phyloP scores from a whole-genome alignment of 2,888 invertebrate genomes.

The Thyatira batis region DNA sequence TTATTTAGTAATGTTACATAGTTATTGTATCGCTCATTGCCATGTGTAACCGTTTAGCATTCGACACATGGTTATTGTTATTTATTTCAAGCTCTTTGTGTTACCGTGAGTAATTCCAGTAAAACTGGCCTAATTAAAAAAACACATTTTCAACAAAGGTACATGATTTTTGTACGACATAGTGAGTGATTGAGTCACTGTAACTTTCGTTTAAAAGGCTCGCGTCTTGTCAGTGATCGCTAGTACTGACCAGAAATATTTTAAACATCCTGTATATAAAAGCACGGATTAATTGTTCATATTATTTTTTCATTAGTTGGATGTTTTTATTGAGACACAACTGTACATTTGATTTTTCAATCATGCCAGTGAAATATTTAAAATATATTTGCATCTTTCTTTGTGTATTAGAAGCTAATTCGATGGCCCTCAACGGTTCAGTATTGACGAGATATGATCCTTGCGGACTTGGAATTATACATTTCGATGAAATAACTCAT shows the following conservation, averaged over 20 bases:
- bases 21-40: background rate
- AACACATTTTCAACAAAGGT: conserved; percentile 36
- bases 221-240: conserved; percentile 24
- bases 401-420: conserved; percentile 32
- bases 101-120: conserved; percentile 46
- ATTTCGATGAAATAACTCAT: conserved; percentile 58
- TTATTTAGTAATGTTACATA: no score
- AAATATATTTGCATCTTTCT: conserved; percentile 19
- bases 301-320: background rate
- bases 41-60: background rate
- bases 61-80: background rate
- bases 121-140: conserved; percentile 43
- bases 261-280: conserved; percentile 41
- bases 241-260: conserved; percentile 23
- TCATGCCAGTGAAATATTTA: conserved; percentile 15
- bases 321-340: background rate
- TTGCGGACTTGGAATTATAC: conserved; percentile 63
- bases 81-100: conserved; percentile 27
- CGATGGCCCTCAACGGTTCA: conserved; percentile 60
- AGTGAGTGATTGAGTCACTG: conserved; percentile 51
- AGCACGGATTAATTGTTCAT: conserved; percentile 8
- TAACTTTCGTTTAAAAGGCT: conserved; percentile 59
- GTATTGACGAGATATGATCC: conserved; percentile 64
- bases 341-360: conserved; percentile 11
- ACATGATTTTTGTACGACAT: conserved; percentile 32